These are phyloP conservation scores for Gerris buenoi DNA, from an alignment of 1,140 invertebrate species.

Conservation along the genomic window DNA sequence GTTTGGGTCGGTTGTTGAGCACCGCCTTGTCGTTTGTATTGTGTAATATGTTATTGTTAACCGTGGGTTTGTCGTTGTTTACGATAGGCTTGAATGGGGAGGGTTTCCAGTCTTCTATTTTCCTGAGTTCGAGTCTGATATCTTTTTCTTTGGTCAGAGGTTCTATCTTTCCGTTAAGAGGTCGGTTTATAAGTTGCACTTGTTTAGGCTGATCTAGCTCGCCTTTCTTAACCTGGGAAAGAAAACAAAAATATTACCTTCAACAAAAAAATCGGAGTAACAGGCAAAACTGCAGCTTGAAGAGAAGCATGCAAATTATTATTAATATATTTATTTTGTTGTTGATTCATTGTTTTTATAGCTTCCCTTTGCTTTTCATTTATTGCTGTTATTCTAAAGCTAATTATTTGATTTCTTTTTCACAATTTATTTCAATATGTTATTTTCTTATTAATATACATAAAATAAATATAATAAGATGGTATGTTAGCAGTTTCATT, in stretches of 20 bases:
- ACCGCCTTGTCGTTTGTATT: conserved; percentile 13
- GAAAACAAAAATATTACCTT: conserved; percentile 6
- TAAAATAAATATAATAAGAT: no score
- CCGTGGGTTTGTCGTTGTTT: conserved; percentile 5
- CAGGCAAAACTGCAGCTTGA: no score
- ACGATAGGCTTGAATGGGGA: conserved; percentile 4
- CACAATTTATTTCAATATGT: no score
- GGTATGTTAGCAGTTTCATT: no score
- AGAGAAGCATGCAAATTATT: no score
- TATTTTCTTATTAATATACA: no score
- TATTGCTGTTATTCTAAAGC: no score
- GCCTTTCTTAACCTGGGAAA: conserved; percentile 14
- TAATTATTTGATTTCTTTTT: no score
- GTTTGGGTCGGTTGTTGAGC: conserved; percentile 20
- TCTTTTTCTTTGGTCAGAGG: conserved; percentile 11
- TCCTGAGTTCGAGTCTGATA: conserved; percentile 17
- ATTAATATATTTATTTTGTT: no score
- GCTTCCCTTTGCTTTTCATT: no score
- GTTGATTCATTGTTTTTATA: no score
- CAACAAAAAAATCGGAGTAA: no score
- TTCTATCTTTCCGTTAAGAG: conserved; percentile 17
- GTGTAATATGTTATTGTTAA: neutral
- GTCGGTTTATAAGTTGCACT: conserved; percentile 18
- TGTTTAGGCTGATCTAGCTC: conserved; percentile 20
- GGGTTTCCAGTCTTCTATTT: conserved; percentile 13